Base-by-base conservation (phyloP, 2,797 vertebrate genomes). In the Geotrypetes seraphini region DNA sequence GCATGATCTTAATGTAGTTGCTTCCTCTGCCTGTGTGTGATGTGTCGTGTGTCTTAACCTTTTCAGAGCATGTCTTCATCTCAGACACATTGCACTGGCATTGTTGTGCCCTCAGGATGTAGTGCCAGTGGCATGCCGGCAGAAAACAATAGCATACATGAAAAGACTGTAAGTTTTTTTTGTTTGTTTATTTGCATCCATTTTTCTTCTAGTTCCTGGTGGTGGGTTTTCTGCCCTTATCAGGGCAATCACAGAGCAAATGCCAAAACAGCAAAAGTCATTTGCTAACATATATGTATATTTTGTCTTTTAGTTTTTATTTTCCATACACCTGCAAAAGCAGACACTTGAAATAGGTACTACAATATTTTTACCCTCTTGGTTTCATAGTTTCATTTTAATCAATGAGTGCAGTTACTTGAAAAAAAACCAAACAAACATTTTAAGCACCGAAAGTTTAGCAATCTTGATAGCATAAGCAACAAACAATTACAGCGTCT, bases 41-140 rank as follows among this genome's bases (percentile, higher is more conserved):
- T 71, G 69, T 68, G 54, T 78, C 77, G 51, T 87, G 78, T 92
- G 73, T 84, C 78, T 83, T 59, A 78, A 85, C 83, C 85, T 87
- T 89, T 76, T 66, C 92, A 97, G 94, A 96, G 93, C 91, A 86
- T 92, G 90, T 74, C 83, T 81, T 75, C 87, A 61, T 58, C 82
- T 78, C 81, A 73, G 85, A 78, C 70, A 74, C 79, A 19, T 50
- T 75, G 60, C 17, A 50, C 63, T 74, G 73, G 62, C 75, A 77
- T 68, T 33, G 61, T 31, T 69, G 70, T 67, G 44, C 62, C 72
- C 19, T 34, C 71, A 35, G 78, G 75, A 78, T 60, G 65, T 44
- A 69, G 55, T 53, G 58, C 66, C 87, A 84, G 70, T 84, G 63
- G 67, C 83, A 66, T 73, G 66, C 67, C 78, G 54, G 55, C 85